Evolutionary conservation across 2,797 vertebrate species (phyloP), one percentile per base, ranked within the genome.

Genomic region (Lepilemur ruficaudatus): DNA sequence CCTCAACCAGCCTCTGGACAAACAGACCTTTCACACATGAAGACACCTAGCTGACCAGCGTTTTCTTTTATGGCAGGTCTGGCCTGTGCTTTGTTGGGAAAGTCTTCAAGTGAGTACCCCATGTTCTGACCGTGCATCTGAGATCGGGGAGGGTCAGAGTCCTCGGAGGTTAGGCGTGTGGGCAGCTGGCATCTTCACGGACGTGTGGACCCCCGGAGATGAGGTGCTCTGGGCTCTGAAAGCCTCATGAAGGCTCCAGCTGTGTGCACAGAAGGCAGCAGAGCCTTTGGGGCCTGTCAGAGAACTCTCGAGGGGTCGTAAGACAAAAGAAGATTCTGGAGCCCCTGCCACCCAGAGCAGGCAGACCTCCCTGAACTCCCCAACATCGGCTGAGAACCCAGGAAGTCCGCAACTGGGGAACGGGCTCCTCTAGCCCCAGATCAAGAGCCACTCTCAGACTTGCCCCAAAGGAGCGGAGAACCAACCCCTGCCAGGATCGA

Each of bases 201-300:
- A 48, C 18, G 2, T 55, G 43, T 2, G 23, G 75, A n/a, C 22
- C n/a, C 48, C 75, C 1, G 30, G 28, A 63, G 38, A 12, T 32
- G 23, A 7, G 61, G 61, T 2, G 32, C 46, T 72, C 32, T 22
- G 46, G 38, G 55, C 38, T 57, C 46, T 18, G 43, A 22, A 7
- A 18, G 73, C 43, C 30, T 67, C 57, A 4, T 17, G 1, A 18
- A 23, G 1, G 20, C 59, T 17, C 28, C 2, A 25, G 57, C 23
- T 18, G 7, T 15, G 5, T 0, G 1, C 1, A 4, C 13, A 5
- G 22, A 61, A 32, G 38, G 70, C 2, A 5, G 48, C 46, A 50
- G 14, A 28, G 59, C 14, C 67, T 17, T 0, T 0, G 18, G 41
- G 59, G n/a, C 59, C 28, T 20, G 32, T 5, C 20, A 25, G 38